Conservation (phyloP, 2,113 vertebrate species). For the Seriola aureovittata region DNA sequence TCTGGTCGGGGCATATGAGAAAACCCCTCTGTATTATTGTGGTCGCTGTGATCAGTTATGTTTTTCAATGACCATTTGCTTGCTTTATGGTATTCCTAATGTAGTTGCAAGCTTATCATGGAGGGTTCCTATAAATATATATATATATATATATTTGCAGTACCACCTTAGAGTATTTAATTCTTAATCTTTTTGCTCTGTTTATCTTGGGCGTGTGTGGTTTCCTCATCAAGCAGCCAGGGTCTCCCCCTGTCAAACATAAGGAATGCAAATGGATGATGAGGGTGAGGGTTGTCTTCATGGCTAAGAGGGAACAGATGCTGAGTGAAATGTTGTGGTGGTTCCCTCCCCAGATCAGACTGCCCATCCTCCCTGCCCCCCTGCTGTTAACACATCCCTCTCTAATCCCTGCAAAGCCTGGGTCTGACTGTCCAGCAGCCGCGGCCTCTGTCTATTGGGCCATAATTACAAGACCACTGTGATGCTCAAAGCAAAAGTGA, state of each 20-base stretch:
- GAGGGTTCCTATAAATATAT: neutral
- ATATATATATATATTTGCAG: slow-evolving; percentile 1
- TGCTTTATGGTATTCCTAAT: neutral
- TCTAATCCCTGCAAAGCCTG: slow-evolving; percentile 64
- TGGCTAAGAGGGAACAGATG: slow-evolving; percentile 83
- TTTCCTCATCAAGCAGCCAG: slow-evolving; percentile 42
- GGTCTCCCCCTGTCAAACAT: slow-evolving; percentile 58
- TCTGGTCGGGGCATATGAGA: slow-evolving; percentile 38
- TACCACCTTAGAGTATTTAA: slow-evolving; percentile 1
- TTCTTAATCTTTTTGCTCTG: slow-evolving; percentile 35
- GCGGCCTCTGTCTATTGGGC: slow-evolving; percentile 23
- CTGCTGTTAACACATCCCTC: slow-evolving; percentile 66
- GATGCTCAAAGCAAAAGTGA: slow-evolving; percentile 33
- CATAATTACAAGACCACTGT: slow-evolving; percentile 26
- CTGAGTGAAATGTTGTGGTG: slow-evolving; percentile 76
- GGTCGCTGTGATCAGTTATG: slow-evolving; percentile 2
- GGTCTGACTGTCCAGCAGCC: slow-evolving; percentile 50
- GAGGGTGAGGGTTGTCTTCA: slow-evolving; percentile 63
- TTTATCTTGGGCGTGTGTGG: slow-evolving; percentile 66
- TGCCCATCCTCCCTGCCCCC: slow-evolving; percentile 62
- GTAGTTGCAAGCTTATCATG: slow-evolving; percentile 8
- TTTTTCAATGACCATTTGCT: neutral
- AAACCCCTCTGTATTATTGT: slow-evolving; percentile 36
- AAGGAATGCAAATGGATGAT: slow-evolving; percentile 68
- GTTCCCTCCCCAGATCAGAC: slow-evolving; percentile 59